A percentile compares a stretch with the other conserved stretches of the same genome.
These are phyloP conservation scores for Nannospalax galili DNA, from an alignment of 2,113 vertebrate genomes.

Conservation along the genomic window DNA sequence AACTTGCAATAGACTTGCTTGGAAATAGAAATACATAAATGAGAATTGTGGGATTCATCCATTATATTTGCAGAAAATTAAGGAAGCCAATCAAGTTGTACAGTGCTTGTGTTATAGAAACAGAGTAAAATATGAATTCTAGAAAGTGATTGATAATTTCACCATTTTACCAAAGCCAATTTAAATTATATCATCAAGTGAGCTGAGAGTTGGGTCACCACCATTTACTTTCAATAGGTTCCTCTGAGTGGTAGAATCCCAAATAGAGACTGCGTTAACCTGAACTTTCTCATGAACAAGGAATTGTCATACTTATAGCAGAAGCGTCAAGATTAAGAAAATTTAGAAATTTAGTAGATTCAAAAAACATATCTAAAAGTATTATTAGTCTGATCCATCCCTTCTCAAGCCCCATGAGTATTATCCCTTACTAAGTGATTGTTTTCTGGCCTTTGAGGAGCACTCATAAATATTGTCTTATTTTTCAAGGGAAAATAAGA, in stretches of 20 bases:
- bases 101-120: background rate
- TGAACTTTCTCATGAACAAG: background rate
- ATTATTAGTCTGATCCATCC: background rate
- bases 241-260: background rate
- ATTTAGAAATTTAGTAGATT: background rate
- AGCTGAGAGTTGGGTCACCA: background rate
- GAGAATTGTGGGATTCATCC: background rate
- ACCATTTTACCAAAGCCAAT: background rate
- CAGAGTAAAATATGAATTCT: background rate
- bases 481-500: background rate
- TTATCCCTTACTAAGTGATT: background rate
- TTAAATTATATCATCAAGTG: background rate
- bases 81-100: background rate
- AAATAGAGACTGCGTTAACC: background rate
- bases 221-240: background rate
- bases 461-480: background rate
- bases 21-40: background rate
- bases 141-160: background rate
- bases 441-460: background rate
- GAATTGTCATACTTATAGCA: background rate
- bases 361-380: background rate
- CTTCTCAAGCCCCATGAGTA: background rate
- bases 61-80: constrained; percentile 7
- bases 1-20: background rate
- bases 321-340: background rate